A percentile compares a stretch with the other conserved stretches of the same genome.
These are phyloP conservation scores for Mayetiola destructor DNA, from an alignment of 2,888 invertebrate species.

Conservation along the genomic window DNA sequence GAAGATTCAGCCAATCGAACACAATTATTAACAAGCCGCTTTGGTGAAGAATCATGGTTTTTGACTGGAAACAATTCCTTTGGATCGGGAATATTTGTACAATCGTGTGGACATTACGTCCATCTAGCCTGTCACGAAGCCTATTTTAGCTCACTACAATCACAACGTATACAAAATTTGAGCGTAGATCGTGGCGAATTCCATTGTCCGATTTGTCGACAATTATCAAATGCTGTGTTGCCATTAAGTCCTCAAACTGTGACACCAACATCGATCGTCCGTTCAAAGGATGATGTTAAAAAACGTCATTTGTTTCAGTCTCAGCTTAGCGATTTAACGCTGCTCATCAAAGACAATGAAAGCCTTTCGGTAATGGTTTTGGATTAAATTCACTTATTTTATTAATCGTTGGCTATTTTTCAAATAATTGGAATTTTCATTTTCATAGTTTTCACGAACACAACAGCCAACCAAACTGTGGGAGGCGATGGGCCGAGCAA, in stretches of 20 bases:
- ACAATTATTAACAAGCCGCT: slow-evolving; percentile 60
- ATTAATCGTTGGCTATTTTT: background rate
- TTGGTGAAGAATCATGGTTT: slow-evolving; percentile 68
- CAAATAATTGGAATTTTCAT: slow-evolving; percentile 16
- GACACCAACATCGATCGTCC: slow-evolving; percentile 47
- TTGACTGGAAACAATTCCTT: slow-evolving; percentile 66
- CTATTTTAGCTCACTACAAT: slow-evolving; percentile 73
- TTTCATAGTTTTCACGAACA: slow-evolving; percentile 10
- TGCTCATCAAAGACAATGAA: slow-evolving; percentile 52
- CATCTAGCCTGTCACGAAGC: slow-evolving; percentile 88
- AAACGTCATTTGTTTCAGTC: slow-evolving; percentile 30
- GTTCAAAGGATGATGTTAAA: slow-evolving; percentile 34
- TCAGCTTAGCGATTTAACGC: slow-evolving; percentile 36
- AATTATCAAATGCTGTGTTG: slow-evolving; percentile 78
- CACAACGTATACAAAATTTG: slow-evolving; percentile 59
- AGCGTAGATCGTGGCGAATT: slow-evolving; percentile 73
- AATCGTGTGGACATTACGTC: slow-evolving; percentile 93
- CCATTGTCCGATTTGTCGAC: slow-evolving; percentile 87
- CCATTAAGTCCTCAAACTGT: slow-evolving; percentile 63
- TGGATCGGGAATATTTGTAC: slow-evolving; percentile 85
- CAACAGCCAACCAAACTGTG: slow-evolving; percentile 47
- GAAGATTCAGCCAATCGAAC: slow-evolving; percentile 63
- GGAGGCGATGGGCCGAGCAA: slow-evolving; percentile 80
- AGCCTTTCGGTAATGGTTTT: slow-evolving; percentile 44
- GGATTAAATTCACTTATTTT: slow-evolving; percentile 13